Conservation (phyloP, 2,113 vertebrate genomes). For the Chloropsis hardwickii region DNA sequence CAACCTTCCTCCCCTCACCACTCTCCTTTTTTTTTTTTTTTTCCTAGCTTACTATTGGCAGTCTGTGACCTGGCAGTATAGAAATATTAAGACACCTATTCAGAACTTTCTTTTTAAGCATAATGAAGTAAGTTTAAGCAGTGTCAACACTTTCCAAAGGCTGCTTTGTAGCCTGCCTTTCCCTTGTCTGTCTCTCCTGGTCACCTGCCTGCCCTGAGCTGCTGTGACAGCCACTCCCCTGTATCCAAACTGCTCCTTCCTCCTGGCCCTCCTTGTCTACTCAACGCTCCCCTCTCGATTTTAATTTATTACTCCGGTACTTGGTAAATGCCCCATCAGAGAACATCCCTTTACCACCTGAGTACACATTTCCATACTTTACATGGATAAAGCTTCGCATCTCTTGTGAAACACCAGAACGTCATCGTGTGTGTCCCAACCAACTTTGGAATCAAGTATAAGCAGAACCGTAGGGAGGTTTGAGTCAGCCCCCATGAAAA, state of each 20-base stretch:
- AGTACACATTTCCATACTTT: not conserved
- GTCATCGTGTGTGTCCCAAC: accelerated
- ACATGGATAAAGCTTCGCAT: not conserved
- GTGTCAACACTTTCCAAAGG: not conserved
- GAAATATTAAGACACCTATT: not conserved
- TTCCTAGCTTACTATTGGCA: not conserved
- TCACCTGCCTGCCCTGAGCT: not conserved
- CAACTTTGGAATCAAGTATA: not conserved
- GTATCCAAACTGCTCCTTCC: not conserved
- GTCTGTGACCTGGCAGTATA: not conserved
- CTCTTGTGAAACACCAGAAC: not conserved
- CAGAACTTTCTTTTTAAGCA: not conserved
- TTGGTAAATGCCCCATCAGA: not conserved
- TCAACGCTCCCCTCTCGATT: not conserved
- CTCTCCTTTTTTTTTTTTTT: not conserved
- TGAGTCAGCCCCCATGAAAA: not conserved
- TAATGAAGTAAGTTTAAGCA: not conserved
- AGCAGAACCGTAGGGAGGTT: not conserved
- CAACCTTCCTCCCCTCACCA: accelerated
- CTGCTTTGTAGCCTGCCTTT: not conserved
- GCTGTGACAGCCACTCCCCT: not conserved
- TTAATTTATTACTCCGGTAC: not conserved
- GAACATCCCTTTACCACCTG: not conserved
- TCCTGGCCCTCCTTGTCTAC: not conserved
- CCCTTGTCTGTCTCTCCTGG: not conserved